phyloP scores from a whole-genome alignment of 2,888 invertebrate species.

The Bugula neritina region DNA sequence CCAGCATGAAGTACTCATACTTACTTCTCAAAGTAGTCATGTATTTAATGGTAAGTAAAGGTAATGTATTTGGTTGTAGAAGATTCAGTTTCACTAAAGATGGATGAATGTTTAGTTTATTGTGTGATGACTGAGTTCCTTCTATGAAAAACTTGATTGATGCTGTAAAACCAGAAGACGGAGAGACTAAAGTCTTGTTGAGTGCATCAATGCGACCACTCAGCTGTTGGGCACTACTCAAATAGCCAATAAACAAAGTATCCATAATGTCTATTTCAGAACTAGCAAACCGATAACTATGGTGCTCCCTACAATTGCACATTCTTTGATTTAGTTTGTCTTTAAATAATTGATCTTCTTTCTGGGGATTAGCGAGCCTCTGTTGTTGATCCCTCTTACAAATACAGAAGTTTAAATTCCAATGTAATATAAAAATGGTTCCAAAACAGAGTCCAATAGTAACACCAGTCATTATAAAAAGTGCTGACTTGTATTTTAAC shows the following conservation, averaged over 20 bases:
- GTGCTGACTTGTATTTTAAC: too few relatives aligned
- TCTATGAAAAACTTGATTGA: background rate
- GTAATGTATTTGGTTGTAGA: constrained; percentile 67
- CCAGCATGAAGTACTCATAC: constrained; percentile 85
- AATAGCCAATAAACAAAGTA: constrained; percentile 77
- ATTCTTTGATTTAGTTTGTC: too few relatives aligned
- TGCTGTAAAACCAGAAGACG: background rate
- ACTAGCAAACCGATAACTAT: constrained; percentile 76
- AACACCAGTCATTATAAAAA: too few relatives aligned
- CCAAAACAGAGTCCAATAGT: too few relatives aligned
- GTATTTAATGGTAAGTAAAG: constrained; percentile 82
- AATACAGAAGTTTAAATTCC: too few relatives aligned
- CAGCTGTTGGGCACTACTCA: constrained; percentile 57
- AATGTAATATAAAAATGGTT: too few relatives aligned
- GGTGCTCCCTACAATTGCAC: background rate
- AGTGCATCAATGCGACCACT: constrained; percentile 71
- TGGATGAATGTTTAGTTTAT: constrained; percentile 30
- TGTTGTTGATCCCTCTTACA: too few relatives aligned
- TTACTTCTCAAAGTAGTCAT: constrained; percentile 72
- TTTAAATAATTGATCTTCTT: too few relatives aligned
- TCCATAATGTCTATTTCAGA: constrained; percentile 89
- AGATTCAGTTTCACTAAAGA: constrained; percentile 79
- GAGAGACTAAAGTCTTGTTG: constrained; percentile 72
- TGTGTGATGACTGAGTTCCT: background rate
- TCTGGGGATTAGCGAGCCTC: too few relatives aligned